These are phyloP conservation scores for Phoeniculus purpureus DNA, from an alignment of 2,797 vertebrate genomes.

Conservation along the genomic window DNA sequence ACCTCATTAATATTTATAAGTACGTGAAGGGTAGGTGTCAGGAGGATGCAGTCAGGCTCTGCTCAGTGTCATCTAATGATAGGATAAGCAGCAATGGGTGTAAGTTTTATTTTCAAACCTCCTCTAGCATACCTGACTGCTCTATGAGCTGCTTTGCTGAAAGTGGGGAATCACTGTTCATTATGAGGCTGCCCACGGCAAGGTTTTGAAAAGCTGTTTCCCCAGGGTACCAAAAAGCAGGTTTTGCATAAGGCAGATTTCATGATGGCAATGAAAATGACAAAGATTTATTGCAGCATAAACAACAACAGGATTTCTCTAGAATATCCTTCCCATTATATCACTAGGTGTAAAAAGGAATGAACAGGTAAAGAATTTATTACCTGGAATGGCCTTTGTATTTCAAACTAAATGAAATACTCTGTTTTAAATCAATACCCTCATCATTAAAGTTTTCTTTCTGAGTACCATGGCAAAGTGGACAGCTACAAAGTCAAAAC, in stretches of 20 bases:
- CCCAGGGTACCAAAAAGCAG: not conserved
- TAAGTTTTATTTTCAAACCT: not conserved
- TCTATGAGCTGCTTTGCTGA: not conserved
- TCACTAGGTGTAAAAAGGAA: not conserved
- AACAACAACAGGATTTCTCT: not conserved
- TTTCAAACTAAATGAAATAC: not conserved
- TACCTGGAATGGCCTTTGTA: not conserved
- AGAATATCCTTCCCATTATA: not conserved
- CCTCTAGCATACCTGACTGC: not conserved
- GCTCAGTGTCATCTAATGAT: too few species aligned
- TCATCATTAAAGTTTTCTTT: not conserved
- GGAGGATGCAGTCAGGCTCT: too few species aligned
- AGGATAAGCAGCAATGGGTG: too few species aligned
- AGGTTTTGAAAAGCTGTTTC: not conserved
- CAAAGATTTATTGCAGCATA: not conserved
- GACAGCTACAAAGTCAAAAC: not conserved
- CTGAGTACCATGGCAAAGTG: not conserved
- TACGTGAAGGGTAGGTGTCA: too few species aligned
- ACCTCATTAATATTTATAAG: too few species aligned
- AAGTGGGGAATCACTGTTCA: slow-evolving; percentile 18
- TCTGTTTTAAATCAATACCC: not conserved
- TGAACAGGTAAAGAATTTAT: not conserved
- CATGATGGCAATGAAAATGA: not conserved
- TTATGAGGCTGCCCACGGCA: not conserved
- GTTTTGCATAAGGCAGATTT: slow-evolving; percentile 1